Evolutionary conservation across 2,113 vertebrate genomes (phyloP), one percentile per base, ranked within the genome.

Genomic region (Ovis canadensis): DNA sequence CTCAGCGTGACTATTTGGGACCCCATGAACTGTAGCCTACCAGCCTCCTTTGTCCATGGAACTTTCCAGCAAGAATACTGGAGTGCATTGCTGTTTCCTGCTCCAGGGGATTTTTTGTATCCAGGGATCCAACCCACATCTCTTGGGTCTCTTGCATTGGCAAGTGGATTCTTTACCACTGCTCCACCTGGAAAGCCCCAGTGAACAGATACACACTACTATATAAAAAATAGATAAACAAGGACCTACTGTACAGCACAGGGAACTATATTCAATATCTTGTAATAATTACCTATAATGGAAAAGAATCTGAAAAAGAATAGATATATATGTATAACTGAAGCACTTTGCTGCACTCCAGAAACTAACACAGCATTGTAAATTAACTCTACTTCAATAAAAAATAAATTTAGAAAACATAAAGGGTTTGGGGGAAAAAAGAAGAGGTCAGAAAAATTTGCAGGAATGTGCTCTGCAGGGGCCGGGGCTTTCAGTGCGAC

Each of bases 401-500:
- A 55, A 55, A 83, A 15, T 55, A 83, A 83, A 55, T 55, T 55
- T 27, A 54, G 12, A 10, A 83, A 83, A 55, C 71, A 83, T 36
- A 55, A 36, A 83, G 21, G 6, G 7, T 27, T 83, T 40, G 21
- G 50, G 6, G 1, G 10, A 52, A 55, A 81, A 55, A 4, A 25
- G 80, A 50, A 92, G 29, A 12, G 29, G 81, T 93, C 62, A 19
- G 50, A 85, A 50, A 86, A 31, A 10, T 50, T 33, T 0, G 5
- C 45, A 81, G 36, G 25, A 14, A 7, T 7, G 14, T 36, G 55
- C 17, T 27, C 64, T 16, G 81, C 43, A 11, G 29, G 33, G 59
- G 8, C 77, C 10, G 60, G 52, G 48, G 48, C 45, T 40, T 57
- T 7, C 0, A 3, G 62, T 16, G 43, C 0, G 0, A 31, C 57